These are phyloP conservation scores for Rhopalosiphum padi DNA, from an alignment of 1,140 invertebrate species.

Conservation along the genomic window DNA sequence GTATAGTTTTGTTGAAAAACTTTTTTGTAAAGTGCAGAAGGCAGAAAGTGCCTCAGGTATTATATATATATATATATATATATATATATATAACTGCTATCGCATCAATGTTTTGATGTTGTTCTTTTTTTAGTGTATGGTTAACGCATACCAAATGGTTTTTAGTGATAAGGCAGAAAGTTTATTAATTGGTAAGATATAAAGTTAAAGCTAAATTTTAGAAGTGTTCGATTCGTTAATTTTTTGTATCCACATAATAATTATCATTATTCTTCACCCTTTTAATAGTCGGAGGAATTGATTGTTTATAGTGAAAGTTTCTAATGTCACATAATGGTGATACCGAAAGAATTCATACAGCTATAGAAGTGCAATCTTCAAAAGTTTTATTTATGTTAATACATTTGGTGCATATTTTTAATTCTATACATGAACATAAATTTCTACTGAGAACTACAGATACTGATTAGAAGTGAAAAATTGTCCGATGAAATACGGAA, in stretches of 20 bases:
- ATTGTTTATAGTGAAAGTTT: background rate
- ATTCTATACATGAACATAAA: background rate
- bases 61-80: background rate
- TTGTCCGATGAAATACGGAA: background rate
- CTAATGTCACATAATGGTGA: background rate
- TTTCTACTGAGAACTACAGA: background rate
- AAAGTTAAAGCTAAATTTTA: background rate
- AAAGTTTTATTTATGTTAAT: background rate
- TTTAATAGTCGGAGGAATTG: background rate
- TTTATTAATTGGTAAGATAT: conserved; percentile 3
- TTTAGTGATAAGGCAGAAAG: background rate
- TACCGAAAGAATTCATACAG: background rate
- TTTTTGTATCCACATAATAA: background rate
- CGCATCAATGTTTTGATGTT: background rate
- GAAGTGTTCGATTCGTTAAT: background rate
- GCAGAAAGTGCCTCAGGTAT: background rate
- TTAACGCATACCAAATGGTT: conserved; percentile 2
- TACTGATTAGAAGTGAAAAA: background rate
- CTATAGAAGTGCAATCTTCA: background rate
- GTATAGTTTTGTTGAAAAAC: conserved; percentile 16
- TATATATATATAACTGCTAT: background rate
- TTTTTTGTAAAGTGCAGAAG: conserved; percentile 14
- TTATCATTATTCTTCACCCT: background rate
- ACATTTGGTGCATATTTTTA: background rate
- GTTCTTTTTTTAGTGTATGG: background rate